Conservation (phyloP, 92 coral and sea anemone genomes). For the Virgularia gustaviana region DNA sequence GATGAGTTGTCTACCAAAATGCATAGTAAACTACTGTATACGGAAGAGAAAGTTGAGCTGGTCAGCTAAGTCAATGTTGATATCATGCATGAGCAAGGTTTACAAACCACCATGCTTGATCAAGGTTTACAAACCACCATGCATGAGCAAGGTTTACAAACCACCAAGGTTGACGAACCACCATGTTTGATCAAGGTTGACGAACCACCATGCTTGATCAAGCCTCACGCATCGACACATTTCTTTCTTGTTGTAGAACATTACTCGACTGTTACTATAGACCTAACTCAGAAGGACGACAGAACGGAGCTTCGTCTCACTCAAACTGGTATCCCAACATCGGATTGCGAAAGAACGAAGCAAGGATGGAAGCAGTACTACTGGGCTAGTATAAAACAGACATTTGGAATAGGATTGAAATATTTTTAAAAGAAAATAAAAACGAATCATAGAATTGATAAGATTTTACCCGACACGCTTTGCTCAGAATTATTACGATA, state of each 20-base stretch:
- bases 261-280: constrained; percentile 75
- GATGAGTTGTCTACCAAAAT: no score
- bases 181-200: background rate
- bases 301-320: constrained; percentile 72
- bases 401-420: constrained; percentile 77
- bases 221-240: background rate
- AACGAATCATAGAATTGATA: no score
- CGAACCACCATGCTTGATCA: background rate
- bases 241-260: constrained; percentile 57
- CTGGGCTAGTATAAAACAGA: constrained; percentile 90
- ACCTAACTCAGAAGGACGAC: constrained; percentile 71
- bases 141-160: background rate
- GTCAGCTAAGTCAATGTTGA: background rate
- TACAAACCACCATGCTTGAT: constrained; percentile 15
- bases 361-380: constrained; percentile 87
- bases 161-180: no score
- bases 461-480: no score
- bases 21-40: no score
- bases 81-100: background rate
- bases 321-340: constrained; percentile 87
- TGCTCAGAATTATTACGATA: no score
- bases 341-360: constrained; percentile 79
- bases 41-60: background rate
- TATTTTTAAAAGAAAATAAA: constrained; percentile 62
- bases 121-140: no score